Base-by-base conservation (phyloP, 2,113 vertebrate species). In the Aramus guarauna region DNA sequence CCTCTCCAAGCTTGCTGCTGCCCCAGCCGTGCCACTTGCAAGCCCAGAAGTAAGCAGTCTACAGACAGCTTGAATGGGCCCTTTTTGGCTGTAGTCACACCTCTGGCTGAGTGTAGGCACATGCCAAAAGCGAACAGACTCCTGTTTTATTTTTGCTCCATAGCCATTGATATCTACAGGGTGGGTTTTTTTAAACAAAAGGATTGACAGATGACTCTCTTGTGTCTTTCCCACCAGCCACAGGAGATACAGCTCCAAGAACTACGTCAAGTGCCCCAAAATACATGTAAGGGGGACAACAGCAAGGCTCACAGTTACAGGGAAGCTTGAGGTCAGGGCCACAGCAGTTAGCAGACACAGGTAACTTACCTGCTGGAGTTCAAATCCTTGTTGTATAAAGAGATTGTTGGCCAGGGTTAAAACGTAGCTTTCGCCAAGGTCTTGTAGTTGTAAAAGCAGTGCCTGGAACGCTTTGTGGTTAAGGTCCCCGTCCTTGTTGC, bases 381-480 rank as follows among this genome's bases (percentile, higher is more conserved):
- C 56, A 88, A 96, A 95, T 67, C 91, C 94, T 88, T 90, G 80
- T 74, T 97, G 97, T 16, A 96, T 55, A 69, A 96, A 98, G n/a
- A 98, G 97, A 34, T 96, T 95, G 95, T 90, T 98, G 88, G 95
- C 98, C 77, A 98, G 64, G 12, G 92, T 98, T 75, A 98, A 58
- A 52, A 80, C 43, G 0, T 96, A 98, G 21, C 58, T 85, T 22
- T 66, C 22, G 3, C 91, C 94, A 48, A 97, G 96, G 23, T 91
- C 94, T 74, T 97, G 97, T 81, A 98, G 62, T 39, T 93, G 96
- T 62, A 94, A 81, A 52, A 98, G 97, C 84, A 98, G 96, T 9
- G 79, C 62, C 71, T 97, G 98, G 18, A 98, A 98, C 2, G 34
- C 97, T 64, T 77, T 86, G 18, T 96, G 96, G 45, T 95, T 72